These are phyloP conservation scores for Gerris lacustris DNA, from an alignment of 2,888 invertebrate species.

Conservation along the genomic window DNA sequence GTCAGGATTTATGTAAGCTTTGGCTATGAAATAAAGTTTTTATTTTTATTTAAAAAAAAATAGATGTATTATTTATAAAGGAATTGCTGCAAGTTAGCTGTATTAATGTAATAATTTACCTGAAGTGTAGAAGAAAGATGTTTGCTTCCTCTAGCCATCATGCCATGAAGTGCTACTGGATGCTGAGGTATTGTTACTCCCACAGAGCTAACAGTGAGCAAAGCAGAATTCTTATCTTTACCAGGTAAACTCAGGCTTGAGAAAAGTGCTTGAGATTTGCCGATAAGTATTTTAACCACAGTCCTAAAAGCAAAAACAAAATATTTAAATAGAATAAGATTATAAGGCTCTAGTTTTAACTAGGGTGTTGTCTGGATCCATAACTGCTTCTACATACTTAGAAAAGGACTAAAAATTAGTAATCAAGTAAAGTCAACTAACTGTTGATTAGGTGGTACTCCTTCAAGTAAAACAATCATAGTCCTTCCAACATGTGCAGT, in stretches of 20 bases:
- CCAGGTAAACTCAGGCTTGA: conserved; percentile 65
- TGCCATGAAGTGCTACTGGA: conserved; percentile 92
- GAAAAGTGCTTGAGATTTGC: conserved; percentile 83
- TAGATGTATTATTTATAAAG: too few relatives aligned
- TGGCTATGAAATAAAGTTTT: too few relatives aligned
- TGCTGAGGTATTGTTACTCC: conserved; percentile 95
- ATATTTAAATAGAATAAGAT: conserved; percentile 14
- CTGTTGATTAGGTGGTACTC: conserved; percentile 81
- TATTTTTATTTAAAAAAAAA: too few relatives aligned
- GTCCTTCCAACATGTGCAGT: conserved; percentile 84
- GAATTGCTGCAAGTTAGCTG: neutral
- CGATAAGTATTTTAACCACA: conserved; percentile 83
- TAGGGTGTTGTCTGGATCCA: neutral
- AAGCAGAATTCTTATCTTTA: conserved; percentile 65
- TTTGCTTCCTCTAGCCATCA: conserved; percentile 90
- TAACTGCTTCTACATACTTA: neutral
- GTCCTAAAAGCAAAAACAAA: conserved; percentile 46
- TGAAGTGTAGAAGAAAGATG: conserved; percentile 86
- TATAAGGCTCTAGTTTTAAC: conserved; percentile 11
- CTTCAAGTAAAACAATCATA: conserved; percentile 83
- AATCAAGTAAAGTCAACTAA: conserved; percentile 37
- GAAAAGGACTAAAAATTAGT: too few relatives aligned
- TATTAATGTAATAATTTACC: conserved; percentile 37
- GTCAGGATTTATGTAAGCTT: too few relatives aligned
- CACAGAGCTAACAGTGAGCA: conserved; percentile 77